phyloP scores from a whole-genome alignment of 2,113 vertebrate genomes.

The Sylvietta virens region DNA sequence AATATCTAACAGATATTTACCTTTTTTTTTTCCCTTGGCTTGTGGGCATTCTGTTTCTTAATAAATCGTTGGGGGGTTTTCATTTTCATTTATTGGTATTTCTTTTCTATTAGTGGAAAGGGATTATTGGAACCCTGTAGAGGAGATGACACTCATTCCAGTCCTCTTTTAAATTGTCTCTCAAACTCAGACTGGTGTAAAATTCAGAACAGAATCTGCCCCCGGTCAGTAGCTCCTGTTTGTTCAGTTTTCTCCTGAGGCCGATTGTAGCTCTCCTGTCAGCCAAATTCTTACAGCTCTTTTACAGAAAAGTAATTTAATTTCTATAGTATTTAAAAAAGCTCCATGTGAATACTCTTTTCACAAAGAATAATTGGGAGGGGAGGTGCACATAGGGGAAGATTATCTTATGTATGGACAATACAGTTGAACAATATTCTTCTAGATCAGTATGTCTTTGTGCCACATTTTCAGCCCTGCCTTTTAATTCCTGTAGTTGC shows the following conservation, averaged over 20 bases:
- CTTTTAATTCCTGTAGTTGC: background rate
- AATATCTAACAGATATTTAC: background rate
- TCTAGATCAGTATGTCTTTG: background rate
- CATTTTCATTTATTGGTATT: background rate
- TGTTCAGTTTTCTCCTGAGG: background rate
- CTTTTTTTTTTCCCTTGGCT: background rate
- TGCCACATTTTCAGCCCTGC: background rate
- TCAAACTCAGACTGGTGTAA: background rate
- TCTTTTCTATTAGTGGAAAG: background rate
- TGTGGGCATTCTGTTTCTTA: background rate
- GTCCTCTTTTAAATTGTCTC: background rate
- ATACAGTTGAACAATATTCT: background rate
- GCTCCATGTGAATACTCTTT: background rate
- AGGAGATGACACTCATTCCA: background rate
- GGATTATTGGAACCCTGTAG: background rate
- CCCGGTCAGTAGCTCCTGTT: background rate
- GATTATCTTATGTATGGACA: background rate
- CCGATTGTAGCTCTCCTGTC: background rate
- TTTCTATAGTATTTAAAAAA: background rate
- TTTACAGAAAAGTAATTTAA: background rate
- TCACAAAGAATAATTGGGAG: background rate
- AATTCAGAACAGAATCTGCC: background rate
- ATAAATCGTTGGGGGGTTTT: background rate
- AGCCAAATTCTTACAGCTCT: background rate
- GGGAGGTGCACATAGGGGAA: accelerated